Base-by-base conservation (phyloP, 2,797 vertebrate genomes). In the Pterois miles region DNA sequence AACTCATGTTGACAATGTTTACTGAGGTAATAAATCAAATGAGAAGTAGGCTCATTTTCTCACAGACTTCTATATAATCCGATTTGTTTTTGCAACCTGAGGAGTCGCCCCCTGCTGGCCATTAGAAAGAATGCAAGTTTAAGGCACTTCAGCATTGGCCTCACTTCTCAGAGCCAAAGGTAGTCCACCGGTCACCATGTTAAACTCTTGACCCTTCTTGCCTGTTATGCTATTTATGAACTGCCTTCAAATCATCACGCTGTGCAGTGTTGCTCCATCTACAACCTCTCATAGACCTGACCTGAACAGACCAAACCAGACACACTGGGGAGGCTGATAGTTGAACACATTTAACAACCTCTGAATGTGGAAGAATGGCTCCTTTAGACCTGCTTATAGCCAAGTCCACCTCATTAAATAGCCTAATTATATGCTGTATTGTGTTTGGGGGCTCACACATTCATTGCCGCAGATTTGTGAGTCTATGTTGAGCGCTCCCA, bases 341-440 rank as follows among this genome's bases (percentile, higher is more conserved):
- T 38, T 46, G 70, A 77, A 36, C 74, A 50, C 18, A 65, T 77
- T 84, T 88, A 90, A 89, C 22, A 78, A 78, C 59, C 52, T 58
- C 66, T 78, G 74, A 84, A 80, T 84, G 71, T 52, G 43, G 46
- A 76, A 71, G 63, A 79, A 84, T 62, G 68, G 81, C 73, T 83
- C 60, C 78, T 83, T 84, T 52, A 71, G 82, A 89, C 75, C 75
- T 76, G 78, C 87, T 92, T 90, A 85, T 76, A 78, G 66, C 76
- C 67, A 63, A 67, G 83, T 74, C 78, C 74, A 68, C 68, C 85
- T 90, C 83, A 92, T 93, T 93, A 91, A 92, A 91, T 89, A 80
- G 78, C 78, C 75, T 91, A 87, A 93, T 93, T 92, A 90, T 86
- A 68, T 85, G 63, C 79, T 75, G 74, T 69, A 88, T 91, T 92